Base-by-base conservation (phyloP, 2,113 vertebrate genomes). In the Calyptomena viridis region DNA sequence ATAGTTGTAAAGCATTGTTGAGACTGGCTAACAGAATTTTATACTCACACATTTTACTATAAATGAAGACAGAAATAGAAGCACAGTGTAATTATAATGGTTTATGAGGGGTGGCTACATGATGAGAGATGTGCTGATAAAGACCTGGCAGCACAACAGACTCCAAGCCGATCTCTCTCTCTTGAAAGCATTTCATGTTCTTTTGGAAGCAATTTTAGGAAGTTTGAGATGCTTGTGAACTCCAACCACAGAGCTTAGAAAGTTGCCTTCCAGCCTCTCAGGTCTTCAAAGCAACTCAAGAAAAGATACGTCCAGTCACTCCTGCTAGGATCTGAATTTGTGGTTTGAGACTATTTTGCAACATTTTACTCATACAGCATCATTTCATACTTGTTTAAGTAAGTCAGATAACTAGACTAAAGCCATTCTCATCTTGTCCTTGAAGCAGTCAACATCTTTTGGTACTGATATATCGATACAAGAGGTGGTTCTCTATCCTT, bases 381-480 rank as follows among this genome's bases (percentile, higher is more conserved):
- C 1, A 68, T 42, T 40, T 77, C 63, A 77, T 24, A 8, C 40
- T 63, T 83, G 56, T 30, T 71, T 50, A 42, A 73, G 31, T 52
- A 84, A 40, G 9, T 18, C 3, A 1, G 5, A 6, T 76, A 60
- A 52, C 69, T 47, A 66, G 8, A 80, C 22, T 14, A 66, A 76
- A 80, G 37, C 21, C 27, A 84, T 42, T 18, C 9, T 35, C 14
- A 37, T 18, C 20, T 59, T 49, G 16, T 37, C 25, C 24, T 85
- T 9, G 3, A 50, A 75, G n/a, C 44, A 74, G 18, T 39, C 40
- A 74, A 11, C 15, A 49, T 31, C 33, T 72, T 85, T 44, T 30
- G 9, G 49, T 24, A 60, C 27, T 8, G 2, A 37, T 31, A 37
- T 8, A 55, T 33, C 33, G 12, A 3, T 28, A 33, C 0, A 0